Conservation (phyloP, 1,140 invertebrate genomes). For the Neotoxoptera formosana region DNA sequence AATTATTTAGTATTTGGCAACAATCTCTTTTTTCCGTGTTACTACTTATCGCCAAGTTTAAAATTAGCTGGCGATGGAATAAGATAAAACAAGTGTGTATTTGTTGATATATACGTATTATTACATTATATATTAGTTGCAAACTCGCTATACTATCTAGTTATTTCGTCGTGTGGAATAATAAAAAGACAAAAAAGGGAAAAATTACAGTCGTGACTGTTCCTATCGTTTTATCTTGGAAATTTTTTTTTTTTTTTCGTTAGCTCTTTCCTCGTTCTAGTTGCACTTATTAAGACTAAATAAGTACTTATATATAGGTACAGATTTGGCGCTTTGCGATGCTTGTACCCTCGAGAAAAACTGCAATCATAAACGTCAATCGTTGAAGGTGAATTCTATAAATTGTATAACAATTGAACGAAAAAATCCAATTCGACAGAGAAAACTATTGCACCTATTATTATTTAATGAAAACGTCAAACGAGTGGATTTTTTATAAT, state of each 20-base stretch:
- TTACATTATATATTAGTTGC: no score
- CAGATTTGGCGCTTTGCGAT: not conserved
- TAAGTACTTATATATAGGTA: no score
- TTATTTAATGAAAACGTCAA: not conserved
- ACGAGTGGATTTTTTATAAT: not conserved
- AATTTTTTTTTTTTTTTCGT: not conserved
- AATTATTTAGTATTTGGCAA: conserved; percentile 4
- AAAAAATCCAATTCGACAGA: not conserved
- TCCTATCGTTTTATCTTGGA: not conserved
- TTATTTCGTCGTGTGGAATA: not conserved
- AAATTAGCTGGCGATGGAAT: not conserved
- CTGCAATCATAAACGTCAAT: not conserved
- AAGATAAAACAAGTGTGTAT: not conserved
- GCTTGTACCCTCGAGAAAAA: no score
- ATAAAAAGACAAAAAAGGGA: not conserved
- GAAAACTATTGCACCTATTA: no score
- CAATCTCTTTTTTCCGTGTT: not conserved
- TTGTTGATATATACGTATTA: not conserved
- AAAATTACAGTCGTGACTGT: not conserved
- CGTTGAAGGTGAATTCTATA: not conserved
- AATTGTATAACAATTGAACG: not conserved
- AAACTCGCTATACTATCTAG: not conserved
- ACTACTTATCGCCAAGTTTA: not conserved
- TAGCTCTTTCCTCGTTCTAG: not conserved
- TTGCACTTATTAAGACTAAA: no score